Base-by-base conservation (phyloP, 2,113 vertebrate genomes). In the Gobio gobio region DNA sequence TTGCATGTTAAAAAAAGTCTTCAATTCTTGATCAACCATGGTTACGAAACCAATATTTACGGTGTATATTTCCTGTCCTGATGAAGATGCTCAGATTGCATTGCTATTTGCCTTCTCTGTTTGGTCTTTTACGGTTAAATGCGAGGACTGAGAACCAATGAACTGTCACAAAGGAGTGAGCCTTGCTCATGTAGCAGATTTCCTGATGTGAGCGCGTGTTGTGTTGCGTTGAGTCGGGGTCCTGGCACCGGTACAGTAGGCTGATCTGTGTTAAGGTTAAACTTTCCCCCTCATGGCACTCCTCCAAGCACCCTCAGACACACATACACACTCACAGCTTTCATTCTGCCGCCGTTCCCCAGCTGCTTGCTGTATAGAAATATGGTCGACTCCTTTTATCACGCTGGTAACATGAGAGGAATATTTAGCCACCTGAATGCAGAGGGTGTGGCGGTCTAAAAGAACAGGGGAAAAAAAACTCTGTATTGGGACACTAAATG, bases 31-130 rank as follows among this genome's bases (percentile, higher is more conserved):
- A 85, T 90, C 86, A 87, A 54, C 4, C 78, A 74, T 51, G 89
- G 87, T 85, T 88, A 45, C 73, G 89, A 88, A 85, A 83, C n/a
- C 51, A 59, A 63, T 63, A 10, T 59, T 73, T 78, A 13, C 0
- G 29, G 45, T 58, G 88, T 88, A 33, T 85, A 20, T 12, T 4
- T 84, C 22, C 75, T 87, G 49, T 84, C 86, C 68, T 63, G 24
- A 63, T 86, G 59, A 87, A 84, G 75, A 90, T 89, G 88, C 89
- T 16, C 83, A 91, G 40, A 80, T 85, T 88, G 86, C 77, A 85
- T 89, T 86, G 86, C n/a, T 85, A 86, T 88, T 59, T 88, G 82
- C 90, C 90, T 89, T 88, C 91, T 91, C 76, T 82, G 83, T 87
- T 88, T 87, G 66, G 85, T 90, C 82, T 83, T 86, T 79, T 72